Conservation (phyloP, 2,113 vertebrate genomes). For the Cricetomys ansorgei region DNA sequence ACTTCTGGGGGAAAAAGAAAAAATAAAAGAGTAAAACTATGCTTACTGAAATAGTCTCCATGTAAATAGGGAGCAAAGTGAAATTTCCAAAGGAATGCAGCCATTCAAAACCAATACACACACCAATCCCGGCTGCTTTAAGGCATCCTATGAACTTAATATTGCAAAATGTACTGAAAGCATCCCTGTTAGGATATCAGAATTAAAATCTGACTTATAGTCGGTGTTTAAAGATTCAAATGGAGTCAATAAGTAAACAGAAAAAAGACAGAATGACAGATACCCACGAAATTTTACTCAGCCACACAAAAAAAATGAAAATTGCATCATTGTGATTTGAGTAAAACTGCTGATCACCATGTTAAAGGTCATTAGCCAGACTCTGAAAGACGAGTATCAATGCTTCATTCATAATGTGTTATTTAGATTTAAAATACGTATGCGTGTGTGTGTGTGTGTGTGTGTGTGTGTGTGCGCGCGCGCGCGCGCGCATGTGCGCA, state of each 20-base stretch:
- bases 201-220: constrained; percentile 23
- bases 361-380: neutral
- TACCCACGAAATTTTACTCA: neutral
- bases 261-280: neutral
- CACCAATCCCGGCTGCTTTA: neutral
- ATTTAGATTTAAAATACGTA: neutral
- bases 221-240: neutral
- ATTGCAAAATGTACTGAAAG: neutral
- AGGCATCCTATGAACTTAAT: neutral
- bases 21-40: neutral
- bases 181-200: neutral
- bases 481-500: no score
- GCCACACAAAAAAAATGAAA: neutral
- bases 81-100: neutral
- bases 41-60: neutral
- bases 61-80: neutral
- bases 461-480: neutral
- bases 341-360: neutral
- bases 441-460: neutral
- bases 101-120: neutral
- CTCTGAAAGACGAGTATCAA: neutral
- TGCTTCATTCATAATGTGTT: neutral
- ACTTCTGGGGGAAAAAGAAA: neutral
- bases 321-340: neutral
- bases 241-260: neutral